Base-by-base conservation (phyloP, 2,113 vertebrate species). In the Lagopus muta region DNA sequence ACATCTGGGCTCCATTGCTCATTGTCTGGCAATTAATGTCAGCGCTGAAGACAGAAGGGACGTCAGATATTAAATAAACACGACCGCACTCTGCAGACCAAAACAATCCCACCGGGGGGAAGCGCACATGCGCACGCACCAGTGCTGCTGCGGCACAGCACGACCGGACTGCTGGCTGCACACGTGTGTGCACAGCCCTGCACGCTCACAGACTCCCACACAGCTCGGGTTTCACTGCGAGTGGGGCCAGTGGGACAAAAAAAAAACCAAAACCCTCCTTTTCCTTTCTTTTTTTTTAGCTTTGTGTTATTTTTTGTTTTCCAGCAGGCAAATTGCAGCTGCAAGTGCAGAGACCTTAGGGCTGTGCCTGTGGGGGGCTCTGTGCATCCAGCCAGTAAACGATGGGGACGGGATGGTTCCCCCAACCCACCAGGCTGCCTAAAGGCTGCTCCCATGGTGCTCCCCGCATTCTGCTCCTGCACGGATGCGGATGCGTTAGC, bases 31-130 rank as follows among this genome's bases (percentile, higher is more conserved):
- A 96, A 94, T 95, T 95, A 94, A 96, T 96, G 94, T 95, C 94
- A 97, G 93, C 3, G n/a, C 93, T 81, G 91, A 93, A 97, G 95
- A 95, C 94, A 94, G 95, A 90, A 92, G 94, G 95, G 95, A 96
- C 89, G 90, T 96, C 91, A 94, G 87, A 95, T 95, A 97, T 91
- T 95, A 97, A 97, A 96, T 88, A 96, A 96, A 97, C 95, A 96
- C 11, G 7, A 92, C 91, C 57, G 24, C 85, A 80, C 85, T 87
- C 50, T 90, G 87, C 96, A 91, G 91, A 77, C 85, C 75, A 0
- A 66, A 92, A 34, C 92, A 64, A 69, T 70, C 48, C 82, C 85
- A 28, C 42, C 34, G 4, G 76, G 89, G 94, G 90, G 55, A 74
- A 80, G 90, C 60, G 0, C 82, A 66, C 91, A 92, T 47, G 77